A percentile compares a stretch with the other conserved stretches of the same genome.
These are phyloP conservation scores for Drosophila orena DNA, from an alignment of 1,140 invertebrate genomes.

Conservation along the genomic window DNA sequence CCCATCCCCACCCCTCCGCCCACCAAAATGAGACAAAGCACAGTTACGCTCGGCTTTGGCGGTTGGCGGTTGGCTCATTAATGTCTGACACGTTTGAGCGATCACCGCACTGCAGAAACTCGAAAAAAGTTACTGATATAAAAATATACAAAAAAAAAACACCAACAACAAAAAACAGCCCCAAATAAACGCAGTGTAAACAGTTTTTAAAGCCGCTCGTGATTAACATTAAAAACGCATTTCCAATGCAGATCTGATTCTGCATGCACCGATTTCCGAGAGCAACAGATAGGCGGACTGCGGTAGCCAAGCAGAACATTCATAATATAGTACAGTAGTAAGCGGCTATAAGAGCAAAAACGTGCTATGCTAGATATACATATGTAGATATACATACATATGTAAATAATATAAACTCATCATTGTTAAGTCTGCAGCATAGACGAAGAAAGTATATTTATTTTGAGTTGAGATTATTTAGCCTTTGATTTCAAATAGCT, in stretches of 20 bases:
- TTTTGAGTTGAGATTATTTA: not conserved
- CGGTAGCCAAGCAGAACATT: conserved; percentile 53
- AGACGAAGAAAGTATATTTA: not conserved
- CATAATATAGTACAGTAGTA: conserved; percentile 9
- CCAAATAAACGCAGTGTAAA: conserved; percentile 34
- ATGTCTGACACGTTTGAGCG: conserved; percentile 75
- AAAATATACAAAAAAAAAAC: conserved; percentile 15
- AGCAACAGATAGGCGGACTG: conserved; percentile 22
- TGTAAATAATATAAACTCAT: not conserved
- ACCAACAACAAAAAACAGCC: conserved; percentile 6
- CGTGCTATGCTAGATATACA: too few species aligned
- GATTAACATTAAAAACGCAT: conserved; percentile 77
- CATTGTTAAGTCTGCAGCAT: too few species aligned
- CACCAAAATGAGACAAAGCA: conserved; percentile 49
- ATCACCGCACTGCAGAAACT: conserved; percentile 55
- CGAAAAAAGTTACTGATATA: conserved; percentile 26
- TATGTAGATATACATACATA: too few species aligned
- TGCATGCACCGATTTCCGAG: conserved; percentile 45
- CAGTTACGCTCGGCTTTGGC: conserved; percentile 55
- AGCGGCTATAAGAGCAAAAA: not conserved
- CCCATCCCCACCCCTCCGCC: not conserved
- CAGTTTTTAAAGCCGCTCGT: conserved; percentile 39
- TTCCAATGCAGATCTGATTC: conserved; percentile 46
- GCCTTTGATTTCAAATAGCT: too few species aligned
- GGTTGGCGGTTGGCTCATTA: conserved; percentile 56